phyloP scores from a whole-genome alignment of 1,140 invertebrate genomes.

The Polypedilum pembai region DNA sequence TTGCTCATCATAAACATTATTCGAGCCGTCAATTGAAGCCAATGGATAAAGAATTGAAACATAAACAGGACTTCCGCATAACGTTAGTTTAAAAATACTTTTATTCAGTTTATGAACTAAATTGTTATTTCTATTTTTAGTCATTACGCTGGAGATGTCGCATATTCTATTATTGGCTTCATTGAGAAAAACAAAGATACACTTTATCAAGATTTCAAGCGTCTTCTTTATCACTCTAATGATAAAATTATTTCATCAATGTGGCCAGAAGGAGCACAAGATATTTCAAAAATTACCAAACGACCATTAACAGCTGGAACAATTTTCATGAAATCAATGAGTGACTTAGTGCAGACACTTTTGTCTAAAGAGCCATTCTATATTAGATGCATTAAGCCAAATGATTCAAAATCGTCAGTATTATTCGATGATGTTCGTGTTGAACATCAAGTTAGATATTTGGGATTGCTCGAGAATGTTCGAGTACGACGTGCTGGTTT shows the following conservation, averaged over 20 bases:
- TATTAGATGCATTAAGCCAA: slow-evolving; percentile 93
- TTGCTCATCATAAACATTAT: slow-evolving; percentile 83
- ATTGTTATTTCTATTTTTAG: slow-evolving; percentile 41
- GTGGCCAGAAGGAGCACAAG: slow-evolving; percentile 91
- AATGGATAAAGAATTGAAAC: slow-evolving; percentile 69
- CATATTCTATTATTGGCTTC: slow-evolving; percentile 82
- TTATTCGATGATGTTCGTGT: slow-evolving; percentile 62
- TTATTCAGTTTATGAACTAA: slow-evolving; percentile 23
- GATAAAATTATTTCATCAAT: slow-evolving; percentile 71
- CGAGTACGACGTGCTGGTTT: slow-evolving; percentile 89
- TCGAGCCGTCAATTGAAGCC: slow-evolving; percentile 76
- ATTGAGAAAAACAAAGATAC: slow-evolving; percentile 95
- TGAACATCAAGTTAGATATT: slow-evolving; percentile 82
- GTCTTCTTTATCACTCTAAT: slow-evolving; percentile 74
- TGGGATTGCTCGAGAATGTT: slow-evolving; percentile 89
- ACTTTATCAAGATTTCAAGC: slow-evolving; percentile 91
- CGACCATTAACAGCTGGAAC: slow-evolving; percentile 86
- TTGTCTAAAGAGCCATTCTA: slow-evolving; percentile 91
- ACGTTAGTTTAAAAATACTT: slow-evolving; percentile 50
- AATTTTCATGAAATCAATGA: slow-evolving; percentile 91
- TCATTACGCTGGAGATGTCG: slow-evolving; percentile 95
- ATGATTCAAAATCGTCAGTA: slow-evolving; percentile 79
- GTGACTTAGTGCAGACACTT: slow-evolving; percentile 78
- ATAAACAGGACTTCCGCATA: slow-evolving; percentile 77
- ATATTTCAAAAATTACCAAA: slow-evolving; percentile 90